Evolutionary conservation across 2,888 invertebrate species (phyloP).

Genomic region (Isotomurus palustris): DNA sequence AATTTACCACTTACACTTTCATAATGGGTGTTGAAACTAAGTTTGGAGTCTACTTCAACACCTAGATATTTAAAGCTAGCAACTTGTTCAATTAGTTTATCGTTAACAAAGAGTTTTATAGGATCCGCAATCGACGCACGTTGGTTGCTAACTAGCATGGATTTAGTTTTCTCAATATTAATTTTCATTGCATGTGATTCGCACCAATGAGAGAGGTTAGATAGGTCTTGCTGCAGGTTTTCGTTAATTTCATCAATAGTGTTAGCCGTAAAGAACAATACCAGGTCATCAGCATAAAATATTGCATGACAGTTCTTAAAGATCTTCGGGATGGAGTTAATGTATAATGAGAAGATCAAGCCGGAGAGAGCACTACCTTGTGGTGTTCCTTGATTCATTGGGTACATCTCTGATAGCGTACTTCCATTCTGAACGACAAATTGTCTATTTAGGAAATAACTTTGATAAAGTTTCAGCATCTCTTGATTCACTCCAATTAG

Average conservation of each 20-base stretch:
- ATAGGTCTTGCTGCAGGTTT: background rate
- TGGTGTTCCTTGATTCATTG: background rate
- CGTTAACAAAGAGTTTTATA: background rate
- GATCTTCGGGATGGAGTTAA: background rate
- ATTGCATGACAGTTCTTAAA: background rate
- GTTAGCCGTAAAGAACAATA: background rate
- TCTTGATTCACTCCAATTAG: background rate
- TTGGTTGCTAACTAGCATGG: background rate
- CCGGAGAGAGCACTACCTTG: background rate
- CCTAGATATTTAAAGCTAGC: background rate
- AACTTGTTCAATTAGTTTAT: background rate
- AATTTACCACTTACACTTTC: background rate
- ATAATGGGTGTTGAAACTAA: background rate
- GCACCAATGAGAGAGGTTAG: background rate
- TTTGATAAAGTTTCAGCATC: background rate
- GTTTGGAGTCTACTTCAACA: background rate
- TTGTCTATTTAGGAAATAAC: background rate
- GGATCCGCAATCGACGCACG: too few relatives aligned
- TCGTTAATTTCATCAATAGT: background rate
- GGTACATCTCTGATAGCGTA: background rate
- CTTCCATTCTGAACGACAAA: background rate
- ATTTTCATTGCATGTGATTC: background rate
- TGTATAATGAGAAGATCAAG: background rate
- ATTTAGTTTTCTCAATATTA: background rate
- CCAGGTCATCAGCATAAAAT: background rate